These are phyloP conservation scores for Copsychus sechellarum DNA, from an alignment of 2,113 vertebrate species.

Conservation along the genomic window DNA sequence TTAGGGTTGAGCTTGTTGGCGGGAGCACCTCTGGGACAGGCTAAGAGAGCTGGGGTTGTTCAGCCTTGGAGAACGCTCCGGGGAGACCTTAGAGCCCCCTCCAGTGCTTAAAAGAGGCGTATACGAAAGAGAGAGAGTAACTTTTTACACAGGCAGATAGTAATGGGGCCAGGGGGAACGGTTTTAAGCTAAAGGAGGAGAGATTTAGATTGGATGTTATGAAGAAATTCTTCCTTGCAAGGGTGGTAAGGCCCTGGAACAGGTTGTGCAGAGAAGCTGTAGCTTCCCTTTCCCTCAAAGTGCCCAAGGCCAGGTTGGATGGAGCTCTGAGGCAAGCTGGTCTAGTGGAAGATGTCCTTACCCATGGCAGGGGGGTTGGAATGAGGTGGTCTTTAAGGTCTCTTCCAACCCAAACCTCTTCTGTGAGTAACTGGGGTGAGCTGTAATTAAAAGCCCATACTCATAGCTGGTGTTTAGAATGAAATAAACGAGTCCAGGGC, in stretches of 20 bases:
- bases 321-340: too few species aligned
- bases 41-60: background rate
- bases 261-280: background rate
- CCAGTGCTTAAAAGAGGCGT: background rate
- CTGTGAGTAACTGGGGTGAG: background rate
- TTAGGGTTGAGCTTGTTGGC: background rate
- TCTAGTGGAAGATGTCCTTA: background rate
- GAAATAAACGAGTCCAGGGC: background rate
- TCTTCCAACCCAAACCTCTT: background rate
- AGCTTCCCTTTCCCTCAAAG: background rate
- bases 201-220: background rate
- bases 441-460: background rate
- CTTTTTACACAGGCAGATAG: background rate
- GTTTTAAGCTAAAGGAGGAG: background rate
- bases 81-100: background rate
- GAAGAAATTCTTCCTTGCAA: background rate
- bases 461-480: background rate
- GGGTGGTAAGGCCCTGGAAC: too few species aligned
- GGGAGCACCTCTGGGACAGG: background rate
- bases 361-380: background rate
- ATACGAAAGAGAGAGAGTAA: accelerated
- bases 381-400: background rate
- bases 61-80: background rate
- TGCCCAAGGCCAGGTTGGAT: background rate
- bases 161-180: accelerated